Evolutionary conservation across 2,888 invertebrate genomes (phyloP).

Genomic region (Volucella zonaria): DNA sequence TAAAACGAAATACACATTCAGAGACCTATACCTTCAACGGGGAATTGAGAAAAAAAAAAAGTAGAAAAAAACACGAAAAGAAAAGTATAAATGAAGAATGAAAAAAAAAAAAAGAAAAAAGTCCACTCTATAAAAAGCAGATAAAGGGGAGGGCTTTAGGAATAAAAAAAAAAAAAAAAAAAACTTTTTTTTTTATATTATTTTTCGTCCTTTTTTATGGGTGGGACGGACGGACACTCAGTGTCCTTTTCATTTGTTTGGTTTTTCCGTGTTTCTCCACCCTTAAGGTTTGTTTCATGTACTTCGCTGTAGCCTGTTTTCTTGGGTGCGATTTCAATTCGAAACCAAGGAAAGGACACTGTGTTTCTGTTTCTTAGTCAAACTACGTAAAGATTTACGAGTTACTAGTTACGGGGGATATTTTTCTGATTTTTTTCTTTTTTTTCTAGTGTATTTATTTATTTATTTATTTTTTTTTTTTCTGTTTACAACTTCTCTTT

Average conservation of each 20-base stretch:
- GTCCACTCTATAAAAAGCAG: background rate
- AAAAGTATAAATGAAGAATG: slow-evolving; percentile 9
- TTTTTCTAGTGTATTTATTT: too few relatives aligned
- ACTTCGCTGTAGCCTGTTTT: background rate
- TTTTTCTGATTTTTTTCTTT: background rate
- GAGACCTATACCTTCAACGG: slow-evolving; percentile 18
- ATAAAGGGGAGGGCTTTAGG: slow-evolving; percentile 64
- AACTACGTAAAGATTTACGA: slow-evolving; percentile 14
- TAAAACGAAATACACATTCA: slow-evolving; percentile 56
- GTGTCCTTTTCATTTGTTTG: slow-evolving; percentile 41
- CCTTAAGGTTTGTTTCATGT: background rate
- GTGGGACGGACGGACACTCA: slow-evolving; percentile 61
- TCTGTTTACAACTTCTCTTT: too few relatives aligned
- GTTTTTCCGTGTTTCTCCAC: slow-evolving; percentile 20
- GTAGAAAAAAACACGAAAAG: background rate
- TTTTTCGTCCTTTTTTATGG: slow-evolving; percentile 54
- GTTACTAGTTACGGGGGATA: background rate
- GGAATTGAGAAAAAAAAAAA: slow-evolving; percentile 13
- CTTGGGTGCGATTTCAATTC: slow-evolving; percentile 13
- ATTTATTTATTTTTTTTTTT: background rate
- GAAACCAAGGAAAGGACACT: background rate
- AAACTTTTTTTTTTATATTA: slow-evolving; percentile 22
- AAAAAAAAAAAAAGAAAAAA: slow-evolving; percentile 16
- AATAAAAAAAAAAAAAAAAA: slow-evolving; percentile 58
- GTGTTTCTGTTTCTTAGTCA: slow-evolving; percentile 19